Evolutionary conservation across 37 sponge, comb jelly and placozoan genomes (phyloP), one percentile per base, ranked within the genome.

Genomic region (Diacarnus erythraeanus): DNA sequence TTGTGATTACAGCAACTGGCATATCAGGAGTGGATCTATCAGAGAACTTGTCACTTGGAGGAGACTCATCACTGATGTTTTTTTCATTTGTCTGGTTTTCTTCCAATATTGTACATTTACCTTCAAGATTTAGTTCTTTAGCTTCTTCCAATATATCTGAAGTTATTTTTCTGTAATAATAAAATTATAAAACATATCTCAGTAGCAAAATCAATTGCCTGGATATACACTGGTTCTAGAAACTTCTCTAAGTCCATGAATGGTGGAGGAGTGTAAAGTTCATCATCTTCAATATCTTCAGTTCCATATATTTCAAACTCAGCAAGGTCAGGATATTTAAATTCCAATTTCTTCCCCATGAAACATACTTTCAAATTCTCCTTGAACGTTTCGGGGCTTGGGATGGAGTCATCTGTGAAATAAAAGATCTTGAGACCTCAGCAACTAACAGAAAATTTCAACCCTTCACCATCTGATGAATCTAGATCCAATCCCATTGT

Each of bases 151-250:
- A 5, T 10, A 65, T 25, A 30, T 25, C 66, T 34, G 66, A 35
- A 65, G 66, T 65, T 31, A 65, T 65, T 31, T 12, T 18, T 31
- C 66, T 65, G 34, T 26, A 21, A 60, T 25, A 25, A 6, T 21
- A 4, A 17, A 17, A 60, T 23, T 15, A 47, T 47, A 12, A 47
- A 47, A 12, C 51, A 47, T 47, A 47, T 47, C 51, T 47, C 51
- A 47, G 6, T 47, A 47, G 6, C 10, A 6, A 47, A 47, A 47
- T 47, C 12, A 47, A 6, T 47, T 47, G 12, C 51, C 6, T n/a
- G 15, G 9, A 35, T 73, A 72, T 38, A 81, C 81, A 20, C 42
- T 35, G 81, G 81, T 23, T 71, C 21, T 2, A 81, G 60, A 3
- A 81, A 42, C 5, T 42, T 41, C 33, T 72, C 47, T 33, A 81